Base-by-base conservation (phyloP, 1,140 invertebrate genomes). In the Latrodectus geometricus region DNA sequence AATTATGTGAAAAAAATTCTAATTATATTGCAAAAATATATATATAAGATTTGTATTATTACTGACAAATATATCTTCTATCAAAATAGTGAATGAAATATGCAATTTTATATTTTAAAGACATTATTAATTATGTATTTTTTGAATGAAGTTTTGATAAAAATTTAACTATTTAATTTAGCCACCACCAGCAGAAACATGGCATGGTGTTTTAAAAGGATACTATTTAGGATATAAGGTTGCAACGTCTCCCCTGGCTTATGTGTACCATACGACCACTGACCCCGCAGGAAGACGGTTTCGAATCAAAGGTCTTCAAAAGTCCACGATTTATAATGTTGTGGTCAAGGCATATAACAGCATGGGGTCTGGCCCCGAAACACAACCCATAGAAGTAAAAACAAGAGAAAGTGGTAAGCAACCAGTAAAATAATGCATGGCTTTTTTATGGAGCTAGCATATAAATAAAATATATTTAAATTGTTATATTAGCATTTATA, bases 151-250 rank as follows among this genome's bases (percentile, higher is more conserved):
- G n/a, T n/a, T n/a, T n/a, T n/a, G n/a, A n/a, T n/a, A n/a, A n/a
- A n/a, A n/a, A n/a, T 14, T 56, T 56, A 56, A 9, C 14, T 56
- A 56, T 61, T 77, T 79, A 17, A 8, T 74, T 1, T 23, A 88
- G 88, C 95, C 96, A 89, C 96, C 97, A 86, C 92, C 94, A 88
- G 94, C 95, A 66, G 95, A 96, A 88, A 95, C 97, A 89, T 97
- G 96, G 96, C 98, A 98, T 89, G 97, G 97, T 35, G 96, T 97
- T 92, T 96, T 98, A 89, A 93, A 95, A 89, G 96, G 96, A 86
- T 97, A 97, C 90, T 91, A 91, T 73, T 56, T 90, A 35, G 89
- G 89, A 0, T 90, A 88, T 72, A 84, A 76, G 68, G 79, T 74
- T 7, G 72, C 35, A 56, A 56, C 61, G 80, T 88, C 84, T 21